A percentile compares a stretch with the other conserved stretches of the same genome.
These are phyloP conservation scores for Thaleichthys pacificus DNA, from an alignment of 2,797 vertebrate species.

Conservation along the genomic window DNA sequence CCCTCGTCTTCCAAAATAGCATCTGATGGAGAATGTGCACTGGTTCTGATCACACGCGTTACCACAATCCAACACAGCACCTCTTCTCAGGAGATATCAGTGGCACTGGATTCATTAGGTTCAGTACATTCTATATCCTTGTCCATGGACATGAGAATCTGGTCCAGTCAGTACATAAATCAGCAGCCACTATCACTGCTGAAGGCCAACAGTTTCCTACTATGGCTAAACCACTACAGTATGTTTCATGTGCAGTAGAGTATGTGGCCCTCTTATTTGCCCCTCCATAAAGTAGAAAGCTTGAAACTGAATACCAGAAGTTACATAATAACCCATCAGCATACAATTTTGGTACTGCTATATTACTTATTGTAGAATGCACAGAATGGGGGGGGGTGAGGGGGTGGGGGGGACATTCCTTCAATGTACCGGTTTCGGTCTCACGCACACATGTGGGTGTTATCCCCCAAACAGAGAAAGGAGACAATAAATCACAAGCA, in stretches of 20 bases:
- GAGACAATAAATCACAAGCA: conserved; percentile 64
- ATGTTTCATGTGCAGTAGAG: no score
- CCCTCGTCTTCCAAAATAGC: neutral
- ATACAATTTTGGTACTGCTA: conserved; percentile 30
- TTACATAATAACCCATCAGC: conserved; percentile 49
- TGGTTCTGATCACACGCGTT: no score
- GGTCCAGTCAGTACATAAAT: no score
- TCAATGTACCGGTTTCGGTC: conserved; percentile 56
- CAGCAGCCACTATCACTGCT: no score
- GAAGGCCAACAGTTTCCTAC: no score
- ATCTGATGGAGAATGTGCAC: neutral
- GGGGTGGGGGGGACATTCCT: conserved; percentile 32
- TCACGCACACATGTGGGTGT: conserved; percentile 50
- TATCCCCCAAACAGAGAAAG: conserved; percentile 48
- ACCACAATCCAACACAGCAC: no score
- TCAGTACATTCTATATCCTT: no score
- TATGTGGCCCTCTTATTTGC: conserved; percentile 28
- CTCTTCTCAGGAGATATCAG: no score
- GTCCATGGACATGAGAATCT: no score
- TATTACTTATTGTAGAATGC: no score
- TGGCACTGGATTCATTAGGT: no score
- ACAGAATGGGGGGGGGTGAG: conserved; percentile 17
- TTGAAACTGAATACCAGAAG: conserved; percentile 33
- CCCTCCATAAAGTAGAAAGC: conserved; percentile 22
- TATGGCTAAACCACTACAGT: no score